A percentile compares a stretch with the other conserved stretches of the same genome.
Conservation (phyloP, 2,797 vertebrate genomes). For the Periparus ater region DNA sequence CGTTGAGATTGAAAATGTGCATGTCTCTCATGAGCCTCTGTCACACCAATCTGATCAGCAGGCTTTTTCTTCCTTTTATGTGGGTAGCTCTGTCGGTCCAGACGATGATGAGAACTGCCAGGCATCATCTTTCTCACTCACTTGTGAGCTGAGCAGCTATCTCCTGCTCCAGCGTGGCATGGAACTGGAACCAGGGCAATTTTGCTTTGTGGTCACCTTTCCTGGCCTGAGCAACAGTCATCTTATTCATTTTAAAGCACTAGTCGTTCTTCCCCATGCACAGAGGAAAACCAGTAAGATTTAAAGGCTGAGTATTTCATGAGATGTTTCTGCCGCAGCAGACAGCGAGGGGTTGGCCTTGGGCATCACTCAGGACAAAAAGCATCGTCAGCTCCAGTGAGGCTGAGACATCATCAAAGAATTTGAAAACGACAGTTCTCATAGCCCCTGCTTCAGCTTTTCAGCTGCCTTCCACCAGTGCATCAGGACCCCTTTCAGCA, state of each 20-base stretch:
- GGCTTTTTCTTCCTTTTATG: conserved; percentile 67
- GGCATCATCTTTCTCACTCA: conserved; percentile 63
- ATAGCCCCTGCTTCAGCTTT: not conserved
- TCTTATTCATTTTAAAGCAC: not conserved
- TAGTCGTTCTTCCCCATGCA: not conserved
- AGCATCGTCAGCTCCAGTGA: not conserved
- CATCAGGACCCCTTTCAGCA: not conserved
- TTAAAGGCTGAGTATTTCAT: accelerated
- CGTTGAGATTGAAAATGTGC: conserved; percentile 54
- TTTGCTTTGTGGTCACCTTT: conserved; percentile 37
- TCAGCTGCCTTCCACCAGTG: not conserved
- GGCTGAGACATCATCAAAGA: not conserved
- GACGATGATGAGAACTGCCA: conserved; percentile 65
- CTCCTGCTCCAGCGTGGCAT: not conserved
- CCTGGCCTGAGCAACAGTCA: not conserved
- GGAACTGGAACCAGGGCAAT: conserved; percentile 11
- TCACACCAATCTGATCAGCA: conserved; percentile 67
- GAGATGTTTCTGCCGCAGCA: not conserved
- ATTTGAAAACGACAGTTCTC: not conserved
- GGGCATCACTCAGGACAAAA: not conserved
- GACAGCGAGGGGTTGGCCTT: not conserved
- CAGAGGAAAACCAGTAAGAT: not conserved
- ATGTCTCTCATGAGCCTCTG: conserved; percentile 56
- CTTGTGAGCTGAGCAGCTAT: conserved; percentile 22
- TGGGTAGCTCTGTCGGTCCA: conserved; percentile 56